phyloP scores from a whole-genome alignment of 2,888 invertebrate species.

The Mythimna impura region DNA sequence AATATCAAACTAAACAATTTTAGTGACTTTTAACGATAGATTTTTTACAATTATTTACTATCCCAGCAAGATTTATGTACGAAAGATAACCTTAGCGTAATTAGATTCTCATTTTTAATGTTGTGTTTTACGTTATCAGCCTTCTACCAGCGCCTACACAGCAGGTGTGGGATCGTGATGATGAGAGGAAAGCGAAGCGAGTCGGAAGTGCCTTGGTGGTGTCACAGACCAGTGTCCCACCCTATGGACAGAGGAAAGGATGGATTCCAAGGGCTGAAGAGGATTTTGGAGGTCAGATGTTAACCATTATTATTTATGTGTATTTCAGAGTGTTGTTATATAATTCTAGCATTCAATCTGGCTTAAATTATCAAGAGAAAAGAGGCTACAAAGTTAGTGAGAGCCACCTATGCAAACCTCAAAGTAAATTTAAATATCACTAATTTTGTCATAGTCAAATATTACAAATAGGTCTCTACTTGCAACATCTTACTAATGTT shows the following conservation, averaged over 20 bases:
- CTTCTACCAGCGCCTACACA: conserved; percentile 97
- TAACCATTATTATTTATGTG: neutral
- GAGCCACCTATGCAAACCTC: too few species aligned
- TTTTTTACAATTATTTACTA: neutral
- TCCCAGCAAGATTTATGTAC: neutral
- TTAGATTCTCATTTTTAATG: neutral
- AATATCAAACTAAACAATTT: neutral
- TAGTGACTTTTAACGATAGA: neutral
- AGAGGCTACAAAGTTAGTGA: neutral
- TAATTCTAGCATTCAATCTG: neutral
- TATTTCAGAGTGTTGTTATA: too few species aligned
- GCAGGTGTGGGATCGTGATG: conserved; percentile 96
- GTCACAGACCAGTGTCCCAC: conserved; percentile 95
- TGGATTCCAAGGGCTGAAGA: conserved; percentile 97
- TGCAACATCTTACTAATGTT: neutral
- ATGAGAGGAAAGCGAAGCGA: conserved; percentile 92
- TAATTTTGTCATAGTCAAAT: neutral
- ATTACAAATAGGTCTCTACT: too few species aligned
- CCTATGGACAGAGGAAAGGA: conserved; percentile 98
- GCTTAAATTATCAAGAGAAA: neutral
- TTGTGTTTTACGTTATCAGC: conserved; percentile 83
- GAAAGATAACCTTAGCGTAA: conserved; percentile 39
- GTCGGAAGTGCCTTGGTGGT: conserved; percentile 92
- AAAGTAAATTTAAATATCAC: neutral
- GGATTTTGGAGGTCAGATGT: conserved; percentile 90